Evolutionary conservation across 2,888 invertebrate genomes (phyloP).

Genomic region (Automeris io): DNA sequence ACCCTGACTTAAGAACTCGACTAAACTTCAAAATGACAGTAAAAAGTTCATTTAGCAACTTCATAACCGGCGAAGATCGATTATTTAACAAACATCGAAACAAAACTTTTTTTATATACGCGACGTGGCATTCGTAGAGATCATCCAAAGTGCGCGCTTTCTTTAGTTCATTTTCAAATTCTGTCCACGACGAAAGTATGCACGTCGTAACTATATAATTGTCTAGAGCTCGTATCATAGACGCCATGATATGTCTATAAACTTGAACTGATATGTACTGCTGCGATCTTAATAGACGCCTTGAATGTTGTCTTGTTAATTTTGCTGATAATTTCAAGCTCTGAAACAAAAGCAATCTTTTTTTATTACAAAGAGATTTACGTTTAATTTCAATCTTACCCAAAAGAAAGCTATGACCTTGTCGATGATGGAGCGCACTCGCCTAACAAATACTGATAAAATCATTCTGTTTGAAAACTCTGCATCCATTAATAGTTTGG

Average conservation of each 20-base stretch:
- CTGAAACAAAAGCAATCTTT: too few species aligned
- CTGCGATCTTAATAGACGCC: constrained; percentile 74
- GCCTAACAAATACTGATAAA: too few species aligned
- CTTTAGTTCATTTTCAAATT: constrained; percentile 82
- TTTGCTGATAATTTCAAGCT: constrained; percentile 79
- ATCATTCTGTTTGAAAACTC: too few species aligned
- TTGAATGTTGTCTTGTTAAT: constrained; percentile 54
- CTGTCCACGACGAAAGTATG: constrained; percentile 84
- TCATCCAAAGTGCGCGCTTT: constrained; percentile 82
- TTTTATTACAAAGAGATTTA: not conserved
- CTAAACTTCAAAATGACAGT: constrained; percentile 84
- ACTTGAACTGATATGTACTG: constrained; percentile 85
- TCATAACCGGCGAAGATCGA: constrained; percentile 81
- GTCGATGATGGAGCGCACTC: too few species aligned
- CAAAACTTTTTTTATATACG: constrained; percentile 84
- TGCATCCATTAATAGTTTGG: too few species aligned
- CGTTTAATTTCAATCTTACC: not conserved
- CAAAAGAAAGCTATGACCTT: too few species aligned
- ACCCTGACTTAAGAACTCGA: constrained; percentile 75
- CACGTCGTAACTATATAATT: constrained; percentile 88
- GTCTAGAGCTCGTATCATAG: constrained; percentile 84
- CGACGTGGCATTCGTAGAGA: constrained; percentile 83
- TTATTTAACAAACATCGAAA: constrained; percentile 86
- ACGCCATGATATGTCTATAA: constrained; percentile 85
- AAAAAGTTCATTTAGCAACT: constrained; percentile 83